Base-by-base conservation (phyloP, 2,888 invertebrate species). In the Emesis russula region DNA sequence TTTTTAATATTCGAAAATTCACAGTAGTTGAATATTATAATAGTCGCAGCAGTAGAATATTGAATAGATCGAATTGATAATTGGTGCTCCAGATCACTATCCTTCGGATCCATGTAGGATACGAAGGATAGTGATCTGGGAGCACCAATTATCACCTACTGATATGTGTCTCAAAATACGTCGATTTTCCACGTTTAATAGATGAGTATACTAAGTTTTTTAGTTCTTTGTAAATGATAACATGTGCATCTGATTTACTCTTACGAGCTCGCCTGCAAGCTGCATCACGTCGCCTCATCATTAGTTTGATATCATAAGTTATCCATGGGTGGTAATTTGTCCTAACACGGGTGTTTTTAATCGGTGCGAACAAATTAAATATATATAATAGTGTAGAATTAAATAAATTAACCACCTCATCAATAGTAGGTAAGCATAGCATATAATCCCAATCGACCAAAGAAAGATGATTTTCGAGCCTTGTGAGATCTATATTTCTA, bases 241-340 rank as follows among this genome's bases (percentile, higher is more conserved):
- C 25, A n/a, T 63, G 74, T 18, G 15, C 3, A 1, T 25, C 31
- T 25, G 18, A 31, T 38, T 78, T 41, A 4, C 66, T 13, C 31
- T 68, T 78, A 15, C 41, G 78, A 6, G 68, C 68, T 15, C 78
- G 68, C 48, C 44, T 78, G n/a, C 80, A 68, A n/a, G 79, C 84
- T 13, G 48, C 68, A 36, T 80, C 74, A 25, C 85, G 74, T 4
- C 33, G 36, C n/a, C 44, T 74, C 80, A 76, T 85, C 63, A 80
- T 75, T 13, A 48, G 18, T 36, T 66, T 80, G 15, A 84, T 80
- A 68, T 84, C 80, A 18, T 84, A 48, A 3, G 85, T 84, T 25
- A 84, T 70, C 84, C 80, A 80, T 1, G 84, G 80, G 15, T 75
- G 53, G 0, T 75, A 36, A 3, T 68, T 36, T 48, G 75, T 74